Evolutionary conservation across 2,797 vertebrate genomes (phyloP), one percentile per base, ranked within the genome.

Genomic region (Sebastes hubbsi): DNA sequence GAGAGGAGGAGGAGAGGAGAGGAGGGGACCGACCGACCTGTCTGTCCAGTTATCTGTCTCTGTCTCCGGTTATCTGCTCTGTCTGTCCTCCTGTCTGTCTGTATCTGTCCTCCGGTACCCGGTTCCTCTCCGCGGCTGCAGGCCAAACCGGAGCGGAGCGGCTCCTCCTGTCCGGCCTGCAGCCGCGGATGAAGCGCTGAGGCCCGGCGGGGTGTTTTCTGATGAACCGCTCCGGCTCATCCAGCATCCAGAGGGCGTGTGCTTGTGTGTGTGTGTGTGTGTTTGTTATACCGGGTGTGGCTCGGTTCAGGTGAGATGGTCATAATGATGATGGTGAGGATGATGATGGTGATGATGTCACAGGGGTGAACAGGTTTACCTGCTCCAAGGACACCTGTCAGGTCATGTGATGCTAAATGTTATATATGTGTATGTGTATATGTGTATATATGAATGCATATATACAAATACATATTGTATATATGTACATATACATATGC

Each of bases 1-100:
- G 78, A 66, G 61, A 24, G 36, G 32, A 24, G 70, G 18, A 8
- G 75, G 73, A 38, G 78, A 66, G 61, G 88, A 87, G 83, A 83
- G 81, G 87, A 64, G 42, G 66, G 69, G 65, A 14, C 34, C 56
- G n/a, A 38, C 11, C 14, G 8, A 20, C 54, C 34, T 11, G 18
- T 52, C 36, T 4, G 56, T 25, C 58, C 34, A 36, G 11, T 36
- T 36, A 36, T 20, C 64, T 16, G 46, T 24, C 29, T 49, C 42
- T 75, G 25, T 49, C 22, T 38, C 30, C 13, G 10, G 8, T 52
- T 29, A 3, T 36, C 36, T 36, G 36, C 11, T 29, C 54, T n/a
- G 11, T 67, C 63, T 29, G 49, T 52, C 58, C 4, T 11, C 4
- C 20, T 27, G 64, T 63, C 78, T 8, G 16, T 12, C 30, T 36